Percentiles rank a stretch among this genome's conserved stretches.
These are phyloP conservation scores for Caenorhabditis afra DNA, from an alignment of 2,888 invertebrate genomes.

Conservation along the genomic window DNA sequence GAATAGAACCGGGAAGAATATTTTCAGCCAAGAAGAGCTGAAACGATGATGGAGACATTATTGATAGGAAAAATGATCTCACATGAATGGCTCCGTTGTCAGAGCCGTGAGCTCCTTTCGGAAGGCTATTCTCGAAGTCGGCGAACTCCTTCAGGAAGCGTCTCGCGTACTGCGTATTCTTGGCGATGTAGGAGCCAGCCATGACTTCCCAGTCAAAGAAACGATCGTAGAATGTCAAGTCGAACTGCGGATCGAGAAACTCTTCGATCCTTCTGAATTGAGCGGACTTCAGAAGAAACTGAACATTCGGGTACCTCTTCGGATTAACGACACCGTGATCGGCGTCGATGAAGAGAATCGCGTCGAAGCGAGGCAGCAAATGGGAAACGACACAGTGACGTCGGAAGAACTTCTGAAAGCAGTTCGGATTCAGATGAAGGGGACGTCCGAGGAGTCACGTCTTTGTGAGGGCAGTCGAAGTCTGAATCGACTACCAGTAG, in stretches of 20 bases:
- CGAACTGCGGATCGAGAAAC: constrained; percentile 51
- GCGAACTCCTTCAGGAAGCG: constrained; percentile 55
- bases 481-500: constrained; percentile 13
- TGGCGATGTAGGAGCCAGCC: constrained; percentile 59
- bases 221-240: constrained; percentile 61
- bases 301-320: constrained; percentile 3
- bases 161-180: constrained; percentile 31
- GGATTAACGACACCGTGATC: constrained; percentile 64
- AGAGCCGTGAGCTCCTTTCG: constrained; percentile 56
- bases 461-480: constrained; percentile 32
- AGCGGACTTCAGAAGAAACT: no score
- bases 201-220: constrained; percentile 61
- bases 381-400: constrained; percentile 59
- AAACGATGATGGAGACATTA: no score
- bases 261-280: constrained; percentile 60
- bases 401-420: constrained; percentile 61
- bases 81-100: constrained; percentile 61
- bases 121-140: constrained; percentile 50
- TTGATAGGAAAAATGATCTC: no score
- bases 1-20: constrained; percentile 24
- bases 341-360: constrained; percentile 58
- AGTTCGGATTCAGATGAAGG: neutral
- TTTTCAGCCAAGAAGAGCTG: constrained; percentile 41
- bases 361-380: constrained; percentile 41
- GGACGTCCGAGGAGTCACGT: constrained; percentile 22